Conservation (phyloP, 2,888 invertebrate species). For the Acanthoscelides obtectus region DNA sequence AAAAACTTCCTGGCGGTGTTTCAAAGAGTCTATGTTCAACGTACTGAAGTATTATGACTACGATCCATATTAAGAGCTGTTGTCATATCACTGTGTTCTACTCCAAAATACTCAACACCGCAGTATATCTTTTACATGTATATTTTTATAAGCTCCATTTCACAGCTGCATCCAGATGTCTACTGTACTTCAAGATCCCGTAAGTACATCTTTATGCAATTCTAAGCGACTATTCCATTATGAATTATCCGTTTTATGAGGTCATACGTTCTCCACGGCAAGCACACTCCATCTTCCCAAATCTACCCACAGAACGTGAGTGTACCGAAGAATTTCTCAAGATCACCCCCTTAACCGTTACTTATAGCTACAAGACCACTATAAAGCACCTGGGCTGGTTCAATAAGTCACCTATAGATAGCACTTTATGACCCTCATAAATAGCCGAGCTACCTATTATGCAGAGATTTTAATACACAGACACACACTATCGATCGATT, state of each 20-base stretch:
- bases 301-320: neutral
- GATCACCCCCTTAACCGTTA: neutral
- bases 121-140: too few species aligned
- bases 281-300: too few species aligned
- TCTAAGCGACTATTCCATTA: neutral
- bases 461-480: neutral
- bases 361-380: neutral
- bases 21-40: too few species aligned
- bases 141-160: neutral
- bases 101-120: too few species aligned
- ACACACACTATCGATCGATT: neutral
- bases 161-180: neutral
- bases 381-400: neutral
- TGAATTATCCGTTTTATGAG: neutral
- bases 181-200: neutral
- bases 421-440: neutral
- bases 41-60: too few species aligned
- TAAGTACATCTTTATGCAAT: neutral
- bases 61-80: too few species aligned
- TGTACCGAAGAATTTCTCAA: neutral
- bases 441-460: neutral
- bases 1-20: too few species aligned
- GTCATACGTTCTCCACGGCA: too few species aligned
- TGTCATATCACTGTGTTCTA: too few species aligned
- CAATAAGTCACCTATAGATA: neutral